A percentile compares a stretch with the other conserved stretches of the same genome.
phyloP scores from a whole-genome alignment of 2,797 vertebrate species.

The Garrulus glandarius region DNA sequence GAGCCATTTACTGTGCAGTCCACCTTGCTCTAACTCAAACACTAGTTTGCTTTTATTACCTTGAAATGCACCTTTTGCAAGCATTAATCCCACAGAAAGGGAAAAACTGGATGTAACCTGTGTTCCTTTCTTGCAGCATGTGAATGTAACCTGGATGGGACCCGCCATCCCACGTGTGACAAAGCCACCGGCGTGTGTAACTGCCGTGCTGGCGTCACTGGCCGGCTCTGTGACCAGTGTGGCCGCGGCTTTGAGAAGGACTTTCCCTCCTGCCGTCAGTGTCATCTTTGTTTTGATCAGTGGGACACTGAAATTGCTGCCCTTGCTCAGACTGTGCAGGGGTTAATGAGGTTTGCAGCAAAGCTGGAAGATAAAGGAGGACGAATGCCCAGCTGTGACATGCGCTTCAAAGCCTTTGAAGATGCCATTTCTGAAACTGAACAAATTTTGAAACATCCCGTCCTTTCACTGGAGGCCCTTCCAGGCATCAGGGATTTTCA shows the following conservation, averaged over 20 bases:
- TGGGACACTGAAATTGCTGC: slow-evolving; percentile 74
- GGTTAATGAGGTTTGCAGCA: slow-evolving; percentile 67
- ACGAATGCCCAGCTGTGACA: slow-evolving; percentile 36
- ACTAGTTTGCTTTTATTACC: not conserved
- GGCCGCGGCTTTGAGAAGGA: slow-evolving; percentile 64
- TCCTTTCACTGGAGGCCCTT: slow-evolving; percentile 54
- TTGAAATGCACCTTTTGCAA: not conserved
- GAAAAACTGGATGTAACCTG: not conserved
- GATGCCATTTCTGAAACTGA: slow-evolving; percentile 72
- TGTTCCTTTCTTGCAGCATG: slow-evolving; percentile 75
- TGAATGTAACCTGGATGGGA: slow-evolving; percentile 81
- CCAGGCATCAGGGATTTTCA: slow-evolving; percentile 75
- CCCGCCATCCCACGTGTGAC: slow-evolving; percentile 78
- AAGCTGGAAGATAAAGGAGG: slow-evolving; percentile 57
- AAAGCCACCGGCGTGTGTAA: slow-evolving; percentile 78
- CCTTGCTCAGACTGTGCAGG: slow-evolving; percentile 66
- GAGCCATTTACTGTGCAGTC: not conserved
- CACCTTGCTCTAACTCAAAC: not conserved
- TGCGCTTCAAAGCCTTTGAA: slow-evolving; percentile 64
- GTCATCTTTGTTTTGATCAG: slow-evolving; percentile 81
- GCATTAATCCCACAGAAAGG: not conserved
- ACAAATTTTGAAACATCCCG: slow-evolving; percentile 71
- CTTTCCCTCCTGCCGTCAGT: slow-evolving; percentile 82
- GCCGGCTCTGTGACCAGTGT: slow-evolving; percentile 82
- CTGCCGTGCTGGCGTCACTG: slow-evolving; percentile 76